Evolutionary conservation across 92 coral and sea anemone genomes (phyloP), one percentile per base, ranked within the genome.

Genomic region (Palythoa grandiflora): DNA sequence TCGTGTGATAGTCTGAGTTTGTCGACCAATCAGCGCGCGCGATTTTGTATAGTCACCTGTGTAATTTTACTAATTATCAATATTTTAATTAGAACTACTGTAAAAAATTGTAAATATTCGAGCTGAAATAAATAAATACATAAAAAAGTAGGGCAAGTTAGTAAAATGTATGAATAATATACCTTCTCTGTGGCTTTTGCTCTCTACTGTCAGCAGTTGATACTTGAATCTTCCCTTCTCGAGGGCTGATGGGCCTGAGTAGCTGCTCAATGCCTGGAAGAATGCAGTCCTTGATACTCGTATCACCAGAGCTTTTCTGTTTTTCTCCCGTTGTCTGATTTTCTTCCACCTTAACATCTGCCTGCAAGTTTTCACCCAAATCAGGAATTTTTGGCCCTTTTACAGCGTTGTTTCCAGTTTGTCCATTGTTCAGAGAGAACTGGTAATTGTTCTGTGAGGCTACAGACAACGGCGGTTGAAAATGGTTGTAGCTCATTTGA

Each of bases 211-310:
- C 75, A 15, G 3, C 36, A 12, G 75, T 2, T 65, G 75, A 50
- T 2, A 2, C 5, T 40, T 55, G 59, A 3, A 36, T 6, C 40
- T 80, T 44, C 6, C 19, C 60, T 11, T n/a, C 44, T 47, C 20
- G 75, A 3, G 85, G 85, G 44, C 74, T 80, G 47, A 80, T 66
- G 2, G 85, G 85, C 57, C 74, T 65, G 13, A 80, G 75, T 5
- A 80, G 85, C 52, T 80, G 85, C 73, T 80, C 85, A 10, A 80
- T 80, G 8, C 85, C 85, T 3, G 85, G 85, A 20, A 80, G 63
- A 47, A 80, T 80, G 5, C 59, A 63, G 19, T 63, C 74, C 60
- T 63, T 80, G 39, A 63, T 51, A 50, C 85, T 80, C 60, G 50
- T 11, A 6, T 80, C 85, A 19, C 85, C 57, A 2, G 5, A 54